These are phyloP conservation scores for Tapirus terrestris DNA, from an alignment of 2,113 vertebrate genomes.

Conservation along the genomic window DNA sequence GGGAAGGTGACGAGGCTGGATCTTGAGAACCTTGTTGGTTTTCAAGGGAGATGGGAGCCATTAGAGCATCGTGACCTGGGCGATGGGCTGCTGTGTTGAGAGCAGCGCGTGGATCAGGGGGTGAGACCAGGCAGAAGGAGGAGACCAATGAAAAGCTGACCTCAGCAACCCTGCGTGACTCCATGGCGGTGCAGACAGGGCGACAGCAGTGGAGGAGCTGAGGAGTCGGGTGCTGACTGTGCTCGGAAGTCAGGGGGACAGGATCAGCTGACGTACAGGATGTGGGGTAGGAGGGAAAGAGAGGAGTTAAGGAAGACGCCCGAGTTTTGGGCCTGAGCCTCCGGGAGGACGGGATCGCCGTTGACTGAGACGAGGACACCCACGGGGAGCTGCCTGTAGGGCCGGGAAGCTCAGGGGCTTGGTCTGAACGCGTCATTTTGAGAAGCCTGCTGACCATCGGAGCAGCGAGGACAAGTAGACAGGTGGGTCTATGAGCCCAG, in stretches of 20 bases:
- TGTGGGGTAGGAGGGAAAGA: not conserved
- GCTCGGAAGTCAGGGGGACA: not conserved
- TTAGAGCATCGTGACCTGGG: not conserved
- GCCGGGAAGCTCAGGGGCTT: too few species aligned
- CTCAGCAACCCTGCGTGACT: not conserved
- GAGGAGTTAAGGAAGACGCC: not conserved
- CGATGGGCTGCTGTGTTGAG: not conserved
- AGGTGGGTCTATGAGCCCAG: not conserved
- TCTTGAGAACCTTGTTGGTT: not conserved
- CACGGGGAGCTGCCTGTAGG: accelerated
- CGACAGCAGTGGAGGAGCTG: not conserved
- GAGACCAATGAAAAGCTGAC: not conserved
- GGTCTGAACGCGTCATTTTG: accelerated
- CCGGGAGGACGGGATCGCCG: not conserved
- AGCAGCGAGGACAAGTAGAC: not conserved
- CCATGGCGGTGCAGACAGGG: not conserved
- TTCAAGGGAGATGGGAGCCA: not conserved
- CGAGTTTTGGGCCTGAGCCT: too few species aligned
- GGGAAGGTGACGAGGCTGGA: not conserved
- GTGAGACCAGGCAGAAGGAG: not conserved
- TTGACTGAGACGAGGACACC: not conserved
- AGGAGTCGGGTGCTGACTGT: not conserved
- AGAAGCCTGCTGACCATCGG: accelerated
- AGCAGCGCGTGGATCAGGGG: not conserved
- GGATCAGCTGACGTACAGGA: not conserved